phyloP scores from a whole-genome alignment of 1,140 invertebrate species.

The silkworm (Bombyx mori) region ASM3026992v2 NC_085109.1:5152501-5153000 shows the following conservation, averaged over 20 bases:
- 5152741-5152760: constrained; percentile 33
- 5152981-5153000: too few species aligned
- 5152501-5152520: too few species aligned
- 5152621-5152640: neutral
- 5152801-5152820: constrained; percentile 49
- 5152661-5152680: constrained; percentile 23
- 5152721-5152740: constrained; percentile 9
- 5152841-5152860: constrained; percentile 4
- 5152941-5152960: too few species aligned
- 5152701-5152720: constrained; percentile 46
- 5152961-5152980: too few species aligned
- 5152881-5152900: too few species aligned
- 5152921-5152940: too few species aligned
- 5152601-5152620: neutral
- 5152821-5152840: constrained; percentile 47
- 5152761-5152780: constrained; percentile 24
- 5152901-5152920: too few species aligned
- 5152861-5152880: neutral
- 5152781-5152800: constrained; percentile 53
- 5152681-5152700: constrained; percentile 43
- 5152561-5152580: too few species aligned
- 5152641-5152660: constrained; percentile 1
- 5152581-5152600: too few species aligned
- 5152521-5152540: too few species aligned
- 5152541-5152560: too few species aligned